Evolutionary conservation across 1,140 invertebrate genomes (phyloP), one percentile per base, ranked within the genome.

Genomic region (Chlorops oryzae): DNA sequence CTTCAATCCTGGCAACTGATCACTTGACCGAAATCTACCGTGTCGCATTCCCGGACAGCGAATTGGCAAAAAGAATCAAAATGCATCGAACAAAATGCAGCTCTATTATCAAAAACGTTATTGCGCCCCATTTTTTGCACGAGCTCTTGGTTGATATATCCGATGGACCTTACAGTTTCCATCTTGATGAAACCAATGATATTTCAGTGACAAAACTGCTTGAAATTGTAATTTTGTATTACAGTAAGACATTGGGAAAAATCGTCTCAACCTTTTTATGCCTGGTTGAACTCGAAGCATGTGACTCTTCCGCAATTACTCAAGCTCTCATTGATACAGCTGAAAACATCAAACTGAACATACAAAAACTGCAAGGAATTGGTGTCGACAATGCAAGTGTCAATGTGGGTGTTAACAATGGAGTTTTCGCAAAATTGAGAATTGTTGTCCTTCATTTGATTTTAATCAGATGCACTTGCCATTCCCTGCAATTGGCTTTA

Each of bases 361-460:
- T 53, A 25, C 20, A 61, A 46, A 61, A 60, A 39, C 54, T 63
- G 41, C 58, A 52, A 48, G 63, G 62, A 21, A 59, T 70, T 40
- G 70, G 66, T 5, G 68, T 63, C 2, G 66, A 71, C 43, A 70
- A 71, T 53, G 66, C 68, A 4, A 56, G 57, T 38, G 66, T 68
- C 2, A 73, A 70, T 59, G 43, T 54, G 13, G 70, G 70, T 2
- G 51, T 64, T 12, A 73, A 73, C 51, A 69, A 70, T 47, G 62
- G 65, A 20, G 57, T 71, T 7, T 56, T 32, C 51, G 28, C 49
- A 35, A 60, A 57, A 57, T 47, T 57, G 21, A 57, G 54, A 54
- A 20, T 23, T 47, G 55, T 54, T 32, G 4, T 57, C 12, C 43
- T 43, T n/a, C 6, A 32, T n/a, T 27, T 57, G 39, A 18, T 57